Evolutionary conservation across 2,113 vertebrate species (phyloP).

Genomic region (Microtus pennsylvanicus): DNA sequence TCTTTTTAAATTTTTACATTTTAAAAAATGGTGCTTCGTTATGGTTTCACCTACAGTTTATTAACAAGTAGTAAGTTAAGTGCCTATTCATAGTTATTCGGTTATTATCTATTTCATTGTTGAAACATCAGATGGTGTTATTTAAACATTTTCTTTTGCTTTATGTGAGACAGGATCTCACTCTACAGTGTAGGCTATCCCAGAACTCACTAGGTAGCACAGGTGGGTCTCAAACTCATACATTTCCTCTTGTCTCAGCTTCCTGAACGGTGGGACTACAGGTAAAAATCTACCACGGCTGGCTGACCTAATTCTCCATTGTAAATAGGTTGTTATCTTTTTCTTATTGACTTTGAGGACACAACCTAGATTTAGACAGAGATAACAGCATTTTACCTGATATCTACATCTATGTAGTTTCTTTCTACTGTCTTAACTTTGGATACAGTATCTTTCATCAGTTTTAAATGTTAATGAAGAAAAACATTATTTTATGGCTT

Average conservation of each 20-base stretch:
- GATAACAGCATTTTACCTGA: slow-evolving; percentile 35
- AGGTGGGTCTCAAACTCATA: neutral
- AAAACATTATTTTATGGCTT: slow-evolving; percentile 55
- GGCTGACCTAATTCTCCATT: neutral
- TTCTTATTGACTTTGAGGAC: slow-evolving; percentile 54
- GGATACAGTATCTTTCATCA: slow-evolving; percentile 28
- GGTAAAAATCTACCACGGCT: neutral
- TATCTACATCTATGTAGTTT: neutral
- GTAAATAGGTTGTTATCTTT: slow-evolving; percentile 49
- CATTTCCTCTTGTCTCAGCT: neutral
- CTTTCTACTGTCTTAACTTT: slow-evolving; percentile 60
- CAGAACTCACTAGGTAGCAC: neutral
- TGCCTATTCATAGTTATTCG: slow-evolving; percentile 52
- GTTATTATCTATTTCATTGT: slow-evolving; percentile 20
- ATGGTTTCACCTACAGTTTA: slow-evolving; percentile 58
- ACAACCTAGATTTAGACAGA: slow-evolving; percentile 21
- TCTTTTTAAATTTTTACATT: neutral
- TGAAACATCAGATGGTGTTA: slow-evolving; percentile 32
- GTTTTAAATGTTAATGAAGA: slow-evolving; percentile 33
- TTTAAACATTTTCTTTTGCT: neutral
- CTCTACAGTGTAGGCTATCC: neutral
- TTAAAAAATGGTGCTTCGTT: slow-evolving; percentile 41
- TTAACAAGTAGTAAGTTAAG: slow-evolving; percentile 27
- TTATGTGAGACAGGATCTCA: neutral
- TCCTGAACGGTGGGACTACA: neutral